A percentile compares a stretch with the other conserved stretches of the same genome.
Conservation (phyloP, 2,888 invertebrate species). For the Meloe dianella region DNA sequence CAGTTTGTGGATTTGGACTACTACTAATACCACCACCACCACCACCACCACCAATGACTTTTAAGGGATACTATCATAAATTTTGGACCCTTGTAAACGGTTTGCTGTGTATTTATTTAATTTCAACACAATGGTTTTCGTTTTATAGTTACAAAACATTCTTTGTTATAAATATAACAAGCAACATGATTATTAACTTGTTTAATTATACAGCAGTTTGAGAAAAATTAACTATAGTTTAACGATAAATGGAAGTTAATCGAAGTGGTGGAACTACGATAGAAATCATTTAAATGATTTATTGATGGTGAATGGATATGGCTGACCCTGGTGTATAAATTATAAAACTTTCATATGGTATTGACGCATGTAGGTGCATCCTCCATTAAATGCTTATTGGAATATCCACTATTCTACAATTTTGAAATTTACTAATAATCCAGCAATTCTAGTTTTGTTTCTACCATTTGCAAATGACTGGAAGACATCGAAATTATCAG, state of each 20-base stretch:
- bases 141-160: constrained; percentile 27
- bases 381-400: background rate
- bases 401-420: background rate
- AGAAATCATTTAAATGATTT: constrained; percentile 2
- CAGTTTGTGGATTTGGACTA: background rate
- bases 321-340: background rate
- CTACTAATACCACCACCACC: background rate
- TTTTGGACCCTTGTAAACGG: constrained; percentile 26
- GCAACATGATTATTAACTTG: background rate
- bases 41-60: constrained; percentile 24
- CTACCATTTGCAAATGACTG: too few species aligned
- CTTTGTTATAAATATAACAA: background rate
- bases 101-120: constrained; percentile 33
- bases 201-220: background rate
- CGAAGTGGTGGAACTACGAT: background rate
- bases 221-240: background rate
- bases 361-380: background rate
- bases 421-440: background rate
- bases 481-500: too few species aligned
- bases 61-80: constrained; percentile 24
- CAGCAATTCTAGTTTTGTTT: too few species aligned
- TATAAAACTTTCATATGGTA: constrained; percentile 4
- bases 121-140: constrained; percentile 33
- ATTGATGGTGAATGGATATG: background rate
- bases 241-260: background rate